phyloP scores from a whole-genome alignment of 2,113 vertebrate genomes.

The Bos javanicus region DNA sequence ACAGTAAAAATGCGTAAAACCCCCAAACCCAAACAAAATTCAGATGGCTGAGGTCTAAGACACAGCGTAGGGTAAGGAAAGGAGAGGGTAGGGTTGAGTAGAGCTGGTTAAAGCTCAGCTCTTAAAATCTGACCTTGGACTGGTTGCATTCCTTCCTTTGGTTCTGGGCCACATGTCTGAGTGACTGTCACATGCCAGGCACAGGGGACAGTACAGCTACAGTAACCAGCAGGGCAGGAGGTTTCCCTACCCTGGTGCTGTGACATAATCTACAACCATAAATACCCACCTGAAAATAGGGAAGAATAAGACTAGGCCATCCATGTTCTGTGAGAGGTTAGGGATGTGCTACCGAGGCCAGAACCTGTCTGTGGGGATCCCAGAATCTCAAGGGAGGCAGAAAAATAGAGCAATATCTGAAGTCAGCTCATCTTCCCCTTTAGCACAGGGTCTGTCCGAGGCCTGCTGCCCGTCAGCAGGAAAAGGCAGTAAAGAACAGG shows the following conservation, averaged over 20 bases:
- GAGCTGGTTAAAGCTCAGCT: background rate
- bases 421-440: background rate
- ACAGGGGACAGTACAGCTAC: background rate
- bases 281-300: background rate
- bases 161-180: background rate
- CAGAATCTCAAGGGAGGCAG: background rate
- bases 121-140: background rate
- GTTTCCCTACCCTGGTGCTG: background rate
- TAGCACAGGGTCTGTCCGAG: background rate
- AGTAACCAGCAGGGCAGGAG: fast-evolving
- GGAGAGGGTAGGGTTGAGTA: background rate
- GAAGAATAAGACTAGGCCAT: background rate
- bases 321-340: background rate
- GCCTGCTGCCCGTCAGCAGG: background rate
- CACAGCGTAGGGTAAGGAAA: background rate
- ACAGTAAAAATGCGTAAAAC: background rate
- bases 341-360: background rate
- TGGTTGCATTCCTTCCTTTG: background rate
- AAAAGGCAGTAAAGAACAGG: background rate
- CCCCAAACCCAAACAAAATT: background rate
- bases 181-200: background rate
- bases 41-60: background rate
- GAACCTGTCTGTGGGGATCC: background rate
- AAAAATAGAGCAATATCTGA: background rate
- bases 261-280: background rate